Conservation (phyloP, 2,113 vertebrate genomes). For the Suncus etruscus region DNA sequence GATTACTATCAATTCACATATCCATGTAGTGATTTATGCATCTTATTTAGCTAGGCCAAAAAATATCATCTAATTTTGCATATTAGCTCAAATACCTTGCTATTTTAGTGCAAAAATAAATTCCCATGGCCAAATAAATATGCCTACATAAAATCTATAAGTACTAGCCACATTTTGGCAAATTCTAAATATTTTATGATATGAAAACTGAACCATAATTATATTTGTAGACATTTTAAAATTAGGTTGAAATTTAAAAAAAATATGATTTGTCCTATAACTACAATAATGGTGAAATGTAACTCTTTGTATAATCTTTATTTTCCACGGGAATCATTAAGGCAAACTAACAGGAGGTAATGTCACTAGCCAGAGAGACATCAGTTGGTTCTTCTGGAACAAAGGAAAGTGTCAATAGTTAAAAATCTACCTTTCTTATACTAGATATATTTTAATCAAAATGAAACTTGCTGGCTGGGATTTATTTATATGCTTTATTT, state of each 20-base stretch:
- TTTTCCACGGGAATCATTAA: not conserved
- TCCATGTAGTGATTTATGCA: slow-evolving; percentile 55
- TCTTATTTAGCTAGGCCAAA: slow-evolving; percentile 55
- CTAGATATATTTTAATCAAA: slow-evolving; percentile 51
- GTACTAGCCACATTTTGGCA: not conserved
- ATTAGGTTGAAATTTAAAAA: slow-evolving; percentile 35
- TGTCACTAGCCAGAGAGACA: not conserved
- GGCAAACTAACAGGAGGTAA: slow-evolving; percentile 2
- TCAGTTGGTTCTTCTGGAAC: not conserved
- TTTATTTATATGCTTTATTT: slow-evolving; percentile 30
- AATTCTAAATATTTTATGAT: not conserved
- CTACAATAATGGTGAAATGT: not conserved
- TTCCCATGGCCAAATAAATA: not conserved
- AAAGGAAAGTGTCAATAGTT: slow-evolving; percentile 5
- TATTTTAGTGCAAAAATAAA: slow-evolving; percentile 55
- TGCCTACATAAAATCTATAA: not conserved
- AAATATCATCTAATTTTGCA: slow-evolving; percentile 62
- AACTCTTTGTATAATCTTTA: not conserved
- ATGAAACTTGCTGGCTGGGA: slow-evolving; percentile 7
- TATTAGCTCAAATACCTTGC: slow-evolving; percentile 49
- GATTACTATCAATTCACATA: slow-evolving; percentile 10
- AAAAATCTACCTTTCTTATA: slow-evolving; percentile 16
- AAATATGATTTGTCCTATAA: slow-evolving; percentile 1
- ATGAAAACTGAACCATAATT: slow-evolving; percentile 35
- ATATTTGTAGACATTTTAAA: slow-evolving; percentile 45